A percentile compares a stretch with the other conserved stretches of the same genome.
Evolutionary conservation across 2,113 vertebrate genomes (phyloP).

Genomic region (Alethe diademata): DNA sequence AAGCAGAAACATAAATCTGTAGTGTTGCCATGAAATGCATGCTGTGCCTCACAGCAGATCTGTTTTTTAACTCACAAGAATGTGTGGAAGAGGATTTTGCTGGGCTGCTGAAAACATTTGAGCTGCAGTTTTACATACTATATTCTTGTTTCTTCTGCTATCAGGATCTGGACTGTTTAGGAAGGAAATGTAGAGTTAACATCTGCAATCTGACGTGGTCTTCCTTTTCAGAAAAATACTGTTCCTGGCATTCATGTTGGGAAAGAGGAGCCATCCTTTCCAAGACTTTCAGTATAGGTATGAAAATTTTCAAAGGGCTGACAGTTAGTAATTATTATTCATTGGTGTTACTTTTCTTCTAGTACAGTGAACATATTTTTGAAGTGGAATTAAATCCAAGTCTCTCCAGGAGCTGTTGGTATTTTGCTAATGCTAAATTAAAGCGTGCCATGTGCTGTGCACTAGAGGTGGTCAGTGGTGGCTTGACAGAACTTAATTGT

Average conservation of each 20-base stretch:
- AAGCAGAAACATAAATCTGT: neutral
- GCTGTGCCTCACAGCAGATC: neutral
- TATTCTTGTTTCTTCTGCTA: slow-evolving; percentile 1
- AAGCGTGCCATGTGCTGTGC: neutral
- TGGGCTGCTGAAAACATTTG: neutral
- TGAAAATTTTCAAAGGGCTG: slow-evolving; percentile 6
- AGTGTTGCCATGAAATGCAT: neutral
- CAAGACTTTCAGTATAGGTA: neutral
- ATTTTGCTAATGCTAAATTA: slow-evolving; percentile 25
- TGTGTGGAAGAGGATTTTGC: neutral
- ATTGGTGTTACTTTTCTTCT: slow-evolving; percentile 23
- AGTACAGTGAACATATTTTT: neutral
- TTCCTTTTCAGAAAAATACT: neutral
- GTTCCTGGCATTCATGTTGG: neutral
- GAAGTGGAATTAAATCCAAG: slow-evolving; percentile 3
- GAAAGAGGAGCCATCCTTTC: neutral
- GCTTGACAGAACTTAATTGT: slow-evolving; percentile 22
- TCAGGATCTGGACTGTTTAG: neutral
- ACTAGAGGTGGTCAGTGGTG: slow-evolving; percentile 1
- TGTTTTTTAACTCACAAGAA: neutral
- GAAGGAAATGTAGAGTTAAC: neutral
- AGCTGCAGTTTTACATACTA: neutral
- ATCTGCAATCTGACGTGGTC: neutral
- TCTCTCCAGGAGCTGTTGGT: neutral
- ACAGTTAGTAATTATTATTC: slow-evolving; percentile 7